Percentiles rank a stretch among this genome's conserved stretches.
phyloP scores from a whole-genome alignment of 2,113 vertebrate genomes.

The Xenopus laevis region DNA sequence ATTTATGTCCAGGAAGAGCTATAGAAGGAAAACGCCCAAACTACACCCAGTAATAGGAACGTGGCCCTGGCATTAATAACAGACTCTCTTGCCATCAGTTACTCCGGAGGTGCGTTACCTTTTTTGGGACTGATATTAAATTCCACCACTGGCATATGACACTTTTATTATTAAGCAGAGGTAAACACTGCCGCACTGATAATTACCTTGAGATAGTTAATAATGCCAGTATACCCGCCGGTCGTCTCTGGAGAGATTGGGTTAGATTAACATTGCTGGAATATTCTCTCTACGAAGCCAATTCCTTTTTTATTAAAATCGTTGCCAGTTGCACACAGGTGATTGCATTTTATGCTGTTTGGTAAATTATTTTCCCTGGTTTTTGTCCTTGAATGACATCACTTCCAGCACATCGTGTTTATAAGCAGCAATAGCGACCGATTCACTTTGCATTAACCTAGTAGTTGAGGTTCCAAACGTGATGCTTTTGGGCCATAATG shows the following conservation, averaged over 20 bases:
- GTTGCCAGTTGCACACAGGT: constrained; percentile 2
- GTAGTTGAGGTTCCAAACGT: no score
- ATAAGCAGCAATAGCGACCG: no score
- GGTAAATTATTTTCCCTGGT: no score
- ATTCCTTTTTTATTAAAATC: constrained; percentile 18
- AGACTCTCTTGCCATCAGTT: not conserved
- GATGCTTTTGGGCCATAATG: no score
- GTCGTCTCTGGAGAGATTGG: not conserved
- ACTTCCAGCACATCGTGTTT: no score
- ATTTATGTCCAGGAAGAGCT: not conserved
- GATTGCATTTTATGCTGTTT: constrained; percentile 4
- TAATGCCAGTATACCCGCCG: constrained; percentile 31
- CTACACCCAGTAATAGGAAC: no score
- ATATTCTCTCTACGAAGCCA: constrained; percentile 19
- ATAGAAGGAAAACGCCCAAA: not conserved
- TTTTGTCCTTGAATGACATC: no score
- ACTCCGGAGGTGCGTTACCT: constrained; percentile 3
- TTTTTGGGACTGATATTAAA: constrained; percentile 6
- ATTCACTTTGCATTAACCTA: no score
- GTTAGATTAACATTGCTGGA: constrained; percentile 8
- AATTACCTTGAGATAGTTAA: constrained; percentile 45
- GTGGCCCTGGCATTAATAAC: constrained; percentile 4
- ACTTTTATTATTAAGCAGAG: constrained; percentile 15
- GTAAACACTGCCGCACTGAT: constrained; percentile 31
- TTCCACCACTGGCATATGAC: constrained; percentile 26